Conservation (phyloP, 1,140 invertebrate species). For the Planococcus citri region DNA sequence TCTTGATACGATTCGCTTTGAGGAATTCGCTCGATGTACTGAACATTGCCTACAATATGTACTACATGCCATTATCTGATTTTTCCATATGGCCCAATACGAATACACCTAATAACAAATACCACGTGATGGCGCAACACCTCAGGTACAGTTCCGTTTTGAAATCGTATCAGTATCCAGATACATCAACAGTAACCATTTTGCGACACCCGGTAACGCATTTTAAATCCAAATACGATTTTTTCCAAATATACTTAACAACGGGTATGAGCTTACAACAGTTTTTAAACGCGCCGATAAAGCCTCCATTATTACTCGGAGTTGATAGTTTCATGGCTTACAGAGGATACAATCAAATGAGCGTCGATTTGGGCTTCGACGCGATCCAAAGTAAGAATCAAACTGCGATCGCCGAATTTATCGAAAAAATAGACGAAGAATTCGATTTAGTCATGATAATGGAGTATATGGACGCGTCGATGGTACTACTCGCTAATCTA, state of each 20-base stretch:
- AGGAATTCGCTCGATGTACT: constrained; percentile 34
- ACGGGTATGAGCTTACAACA: too few relatives aligned
- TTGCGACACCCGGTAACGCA: constrained; percentile 33
- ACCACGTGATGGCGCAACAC: constrained; percentile 31
- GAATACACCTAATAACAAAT: constrained; percentile 22
- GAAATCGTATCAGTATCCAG: constrained; percentile 32
- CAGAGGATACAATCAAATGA: constrained; percentile 36
- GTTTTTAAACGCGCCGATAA: not conserved
- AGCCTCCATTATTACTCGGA: too few relatives aligned
- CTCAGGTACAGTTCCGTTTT: constrained; percentile 30
- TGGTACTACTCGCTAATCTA: constrained; percentile 39
- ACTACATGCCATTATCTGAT: constrained; percentile 16
- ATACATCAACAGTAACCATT: constrained; percentile 34
- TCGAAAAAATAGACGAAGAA: constrained; percentile 31
- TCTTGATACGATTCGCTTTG: constrained; percentile 36
- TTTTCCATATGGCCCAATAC: not conserved
- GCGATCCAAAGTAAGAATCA: constrained; percentile 26
- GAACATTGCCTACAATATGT: constrained; percentile 36
- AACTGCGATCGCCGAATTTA: constrained; percentile 25
- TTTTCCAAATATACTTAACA: constrained; percentile 28
- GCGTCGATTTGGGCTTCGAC: constrained; percentile 34
- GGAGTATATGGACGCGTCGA: constrained; percentile 41
- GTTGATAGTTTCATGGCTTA: too few relatives aligned
- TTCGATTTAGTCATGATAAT: constrained; percentile 41
- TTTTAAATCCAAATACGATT: constrained; percentile 34